Conservation (phyloP, 2,888 invertebrate species). For the Philereme transversata region DNA sequence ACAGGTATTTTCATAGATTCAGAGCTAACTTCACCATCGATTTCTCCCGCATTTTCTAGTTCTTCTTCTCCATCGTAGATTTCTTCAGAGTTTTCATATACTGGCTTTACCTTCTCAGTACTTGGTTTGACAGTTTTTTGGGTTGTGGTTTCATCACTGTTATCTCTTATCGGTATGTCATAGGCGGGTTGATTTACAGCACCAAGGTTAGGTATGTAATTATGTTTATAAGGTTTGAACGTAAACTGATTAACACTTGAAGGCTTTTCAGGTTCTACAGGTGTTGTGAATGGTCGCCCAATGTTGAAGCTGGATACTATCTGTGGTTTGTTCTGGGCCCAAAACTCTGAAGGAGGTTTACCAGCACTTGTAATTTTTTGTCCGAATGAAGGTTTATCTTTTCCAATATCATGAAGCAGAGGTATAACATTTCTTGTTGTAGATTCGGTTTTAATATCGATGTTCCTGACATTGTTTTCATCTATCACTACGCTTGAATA, state of each 20-base stretch:
- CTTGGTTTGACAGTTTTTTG: conserved; percentile 41
- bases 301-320: conserved; percentile 55
- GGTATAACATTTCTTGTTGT: conserved; percentile 76
- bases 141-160: conserved; percentile 69
- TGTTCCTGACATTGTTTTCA: conserved; percentile 63
- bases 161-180: conserved; percentile 76
- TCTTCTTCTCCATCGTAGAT: conserved; percentile 75
- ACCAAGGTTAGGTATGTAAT: conserved; percentile 67
- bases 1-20: conserved; percentile 79
- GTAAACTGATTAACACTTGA: conserved; percentile 54
- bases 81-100: conserved; percentile 76
- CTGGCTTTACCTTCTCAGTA: conserved; percentile 56
- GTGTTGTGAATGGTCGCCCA: conserved; percentile 70
- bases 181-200: conserved; percentile 69
- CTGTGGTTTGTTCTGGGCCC: conserved; percentile 53
- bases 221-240: conserved; percentile 43
- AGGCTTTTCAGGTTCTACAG: conserved; percentile 49
- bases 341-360: conserved; percentile 70
- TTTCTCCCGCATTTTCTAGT: conserved; percentile 62
- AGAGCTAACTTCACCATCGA: conserved; percentile 73
- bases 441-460: conserved; percentile 62
- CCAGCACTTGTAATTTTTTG: conserved; percentile 70
- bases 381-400: conserved; percentile 63
- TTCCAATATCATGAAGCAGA: conserved; percentile 59
- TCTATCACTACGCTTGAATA: conserved; percentile 66